These are phyloP conservation scores for Drosophila parabipectinata DNA, from an alignment of 1,140 invertebrate species.

Conservation along the genomic window DNA sequence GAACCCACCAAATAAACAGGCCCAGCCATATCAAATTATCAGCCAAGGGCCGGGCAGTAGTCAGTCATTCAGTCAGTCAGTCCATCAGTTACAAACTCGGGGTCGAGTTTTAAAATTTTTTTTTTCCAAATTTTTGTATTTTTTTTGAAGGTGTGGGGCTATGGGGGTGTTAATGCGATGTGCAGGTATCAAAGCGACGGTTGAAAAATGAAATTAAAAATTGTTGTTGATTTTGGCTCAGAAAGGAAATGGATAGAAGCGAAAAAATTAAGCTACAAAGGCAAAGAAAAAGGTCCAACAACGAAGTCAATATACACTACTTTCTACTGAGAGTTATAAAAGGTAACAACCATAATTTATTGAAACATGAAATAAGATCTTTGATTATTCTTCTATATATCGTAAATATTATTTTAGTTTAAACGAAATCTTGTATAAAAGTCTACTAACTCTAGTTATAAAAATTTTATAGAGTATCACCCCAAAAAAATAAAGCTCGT, in stretches of 20 bases:
- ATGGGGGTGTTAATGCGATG: slow-evolving; percentile 74
- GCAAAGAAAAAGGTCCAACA: not conserved
- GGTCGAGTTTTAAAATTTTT: slow-evolving; percentile 16
- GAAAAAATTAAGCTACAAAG: slow-evolving; percentile 19
- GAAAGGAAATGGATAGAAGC: slow-evolving; percentile 44
- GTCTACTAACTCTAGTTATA: too few species aligned
- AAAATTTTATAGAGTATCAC: not conserved
- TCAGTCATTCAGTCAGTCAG: slow-evolving; percentile 43
- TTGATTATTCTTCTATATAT: too few species aligned
- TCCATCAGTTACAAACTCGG: slow-evolving; percentile 17
- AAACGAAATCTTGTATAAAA: not conserved
- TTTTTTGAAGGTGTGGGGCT: slow-evolving; percentile 4
- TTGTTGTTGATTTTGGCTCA: slow-evolving; percentile 69
- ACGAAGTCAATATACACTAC: slow-evolving; percentile 3
- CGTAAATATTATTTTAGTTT: too few species aligned
- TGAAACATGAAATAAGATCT: too few species aligned
- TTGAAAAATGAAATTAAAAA: slow-evolving; percentile 81
- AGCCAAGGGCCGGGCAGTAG: slow-evolving; percentile 55
- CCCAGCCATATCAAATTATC: slow-evolving; percentile 80
- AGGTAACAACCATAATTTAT: too few species aligned
- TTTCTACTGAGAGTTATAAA: too few species aligned
- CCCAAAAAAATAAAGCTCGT: slow-evolving; percentile 9
- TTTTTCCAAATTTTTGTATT: slow-evolving; percentile 1
- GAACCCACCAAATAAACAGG: slow-evolving; percentile 38
- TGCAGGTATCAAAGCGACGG: slow-evolving; percentile 81